Conservation (phyloP, 2,888 invertebrate genomes). For the Netelia fuscicornis region DNA sequence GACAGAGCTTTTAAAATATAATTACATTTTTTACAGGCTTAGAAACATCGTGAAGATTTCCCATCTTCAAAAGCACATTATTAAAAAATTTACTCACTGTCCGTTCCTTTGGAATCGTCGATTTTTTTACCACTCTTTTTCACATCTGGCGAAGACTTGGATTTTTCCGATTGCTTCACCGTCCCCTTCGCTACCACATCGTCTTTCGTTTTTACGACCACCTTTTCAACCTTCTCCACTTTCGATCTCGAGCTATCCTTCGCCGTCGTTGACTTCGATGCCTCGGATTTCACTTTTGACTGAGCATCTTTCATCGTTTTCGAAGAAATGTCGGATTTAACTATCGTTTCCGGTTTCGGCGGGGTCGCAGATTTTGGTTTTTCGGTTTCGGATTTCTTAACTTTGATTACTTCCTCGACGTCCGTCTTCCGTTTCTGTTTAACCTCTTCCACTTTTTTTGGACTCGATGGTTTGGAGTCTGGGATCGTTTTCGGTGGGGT, state of each 20-base stretch:
- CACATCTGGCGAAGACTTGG: slow-evolving; percentile 43
- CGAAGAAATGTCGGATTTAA: slow-evolving; percentile 61
- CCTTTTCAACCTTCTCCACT: slow-evolving; percentile 46
- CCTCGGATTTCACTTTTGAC: slow-evolving; percentile 57
- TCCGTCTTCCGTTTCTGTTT: slow-evolving; percentile 26
- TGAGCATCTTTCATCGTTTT: slow-evolving; percentile 38
- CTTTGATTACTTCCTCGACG: slow-evolving; percentile 17
- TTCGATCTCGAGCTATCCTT: slow-evolving; percentile 43
- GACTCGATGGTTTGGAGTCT: slow-evolving; percentile 38
- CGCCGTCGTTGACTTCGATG: slow-evolving; percentile 53
- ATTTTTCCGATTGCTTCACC: slow-evolving; percentile 71
- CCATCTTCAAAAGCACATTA: not conserved
- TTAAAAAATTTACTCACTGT: slow-evolving; percentile 73
- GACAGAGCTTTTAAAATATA: too few relatives aligned
- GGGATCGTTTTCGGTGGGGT: slow-evolving; percentile 14
- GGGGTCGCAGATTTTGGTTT: slow-evolving; percentile 29
- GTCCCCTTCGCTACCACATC: slow-evolving; percentile 38
- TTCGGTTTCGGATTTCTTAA: slow-evolving; percentile 46
- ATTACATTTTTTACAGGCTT: too few relatives aligned
- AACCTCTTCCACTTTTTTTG: slow-evolving; percentile 65
- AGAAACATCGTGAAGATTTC: not conserved
- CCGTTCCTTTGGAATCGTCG: slow-evolving; percentile 69
- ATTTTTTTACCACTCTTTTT: slow-evolving; percentile 65
- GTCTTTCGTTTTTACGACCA: slow-evolving; percentile 55
- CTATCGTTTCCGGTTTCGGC: slow-evolving; percentile 67